Conservation (phyloP, 2,888 invertebrate genomes). For the Celastrina argiolus region DNA sequence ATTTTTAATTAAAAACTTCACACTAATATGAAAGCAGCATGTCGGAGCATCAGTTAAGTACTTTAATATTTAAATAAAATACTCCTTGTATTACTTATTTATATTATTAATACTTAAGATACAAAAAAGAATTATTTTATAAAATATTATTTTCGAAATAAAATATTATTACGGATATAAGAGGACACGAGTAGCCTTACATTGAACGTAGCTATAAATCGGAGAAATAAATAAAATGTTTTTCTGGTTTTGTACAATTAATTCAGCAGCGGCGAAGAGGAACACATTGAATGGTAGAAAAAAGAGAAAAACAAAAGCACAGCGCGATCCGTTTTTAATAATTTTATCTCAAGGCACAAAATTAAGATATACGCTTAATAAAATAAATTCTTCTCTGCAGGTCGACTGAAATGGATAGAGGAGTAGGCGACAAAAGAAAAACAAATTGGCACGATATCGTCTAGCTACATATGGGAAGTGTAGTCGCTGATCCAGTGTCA, state of each 20-base stretch:
- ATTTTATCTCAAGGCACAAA: slow-evolving; percentile 12
- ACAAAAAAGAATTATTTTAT: background rate
- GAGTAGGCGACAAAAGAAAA: slow-evolving; percentile 26
- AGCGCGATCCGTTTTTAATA: slow-evolving; percentile 15
- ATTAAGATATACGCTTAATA: slow-evolving; percentile 13
- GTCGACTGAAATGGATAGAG: slow-evolving; percentile 31
- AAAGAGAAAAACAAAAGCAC: slow-evolving; percentile 16
- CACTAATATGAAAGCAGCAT: background rate
- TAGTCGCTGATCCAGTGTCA: slow-evolving; percentile 44
- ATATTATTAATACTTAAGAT: no score
- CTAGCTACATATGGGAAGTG: slow-evolving; percentile 50
- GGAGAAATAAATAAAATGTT: background rate
- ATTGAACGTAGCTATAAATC: background rate
- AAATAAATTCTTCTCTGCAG: slow-evolving; percentile 10
- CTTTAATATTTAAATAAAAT: background rate
- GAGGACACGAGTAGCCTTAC: background rate
- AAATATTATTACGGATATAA: slow-evolving; percentile 5
- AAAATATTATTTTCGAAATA: slow-evolving; percentile 16
- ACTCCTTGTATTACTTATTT: no score
- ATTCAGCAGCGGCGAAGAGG: background rate
- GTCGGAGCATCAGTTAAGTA: slow-evolving; percentile 14
- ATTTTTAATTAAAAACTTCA: background rate
- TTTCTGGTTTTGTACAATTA: slow-evolving; percentile 17
- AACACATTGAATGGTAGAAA: slow-evolving; percentile 16
- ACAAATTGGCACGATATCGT: slow-evolving; percentile 41